Conservation (phyloP, 2,888 invertebrate genomes). For the Panopea generosa region DNA sequence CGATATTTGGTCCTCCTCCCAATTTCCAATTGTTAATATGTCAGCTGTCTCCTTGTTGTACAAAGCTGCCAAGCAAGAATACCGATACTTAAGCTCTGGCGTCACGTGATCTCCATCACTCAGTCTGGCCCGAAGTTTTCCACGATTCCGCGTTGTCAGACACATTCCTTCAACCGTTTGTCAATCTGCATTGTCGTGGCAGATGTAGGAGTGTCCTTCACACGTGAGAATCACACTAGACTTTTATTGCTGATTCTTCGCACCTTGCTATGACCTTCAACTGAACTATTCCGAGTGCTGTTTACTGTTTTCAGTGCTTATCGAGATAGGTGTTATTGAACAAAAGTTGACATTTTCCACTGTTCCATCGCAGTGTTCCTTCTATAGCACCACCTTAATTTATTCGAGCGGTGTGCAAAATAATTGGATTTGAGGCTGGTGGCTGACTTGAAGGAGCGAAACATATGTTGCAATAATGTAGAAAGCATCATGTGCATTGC, state of each 20-base stretch:
- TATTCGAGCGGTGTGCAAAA: slow-evolving; percentile 40
- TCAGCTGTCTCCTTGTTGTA: slow-evolving; percentile 50
- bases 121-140: no score
- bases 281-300: background rate
- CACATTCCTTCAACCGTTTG: slow-evolving; percentile 48
- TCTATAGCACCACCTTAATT: slow-evolving; percentile 61
- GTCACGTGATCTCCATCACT: slow-evolving; percentile 63
- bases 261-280: slow-evolving; percentile 1
- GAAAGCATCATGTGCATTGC: slow-evolving; percentile 23
- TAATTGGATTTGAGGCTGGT: slow-evolving; percentile 46
- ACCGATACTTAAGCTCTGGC: slow-evolving; percentile 63
- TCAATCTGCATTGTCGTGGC: slow-evolving; percentile 58
- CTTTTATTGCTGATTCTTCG: slow-evolving; percentile 2
- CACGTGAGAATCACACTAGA: slow-evolving; percentile 45
- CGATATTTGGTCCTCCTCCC: background rate
- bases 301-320: slow-evolving; percentile 25
- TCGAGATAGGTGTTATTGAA: slow-evolving; percentile 56
- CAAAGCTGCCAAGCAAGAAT: slow-evolving; percentile 41
- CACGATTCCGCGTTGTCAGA: slow-evolving; percentile 50
- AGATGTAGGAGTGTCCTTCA: slow-evolving; percentile 25
- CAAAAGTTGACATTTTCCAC: slow-evolving; percentile 47
- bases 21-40: slow-evolving; percentile 13
- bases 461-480: slow-evolving; percentile 33
- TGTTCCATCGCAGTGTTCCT: slow-evolving; percentile 41
- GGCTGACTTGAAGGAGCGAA: slow-evolving; percentile 31